Conservation (phyloP, 2,888 invertebrate species). For the Unio pictorum region DNA sequence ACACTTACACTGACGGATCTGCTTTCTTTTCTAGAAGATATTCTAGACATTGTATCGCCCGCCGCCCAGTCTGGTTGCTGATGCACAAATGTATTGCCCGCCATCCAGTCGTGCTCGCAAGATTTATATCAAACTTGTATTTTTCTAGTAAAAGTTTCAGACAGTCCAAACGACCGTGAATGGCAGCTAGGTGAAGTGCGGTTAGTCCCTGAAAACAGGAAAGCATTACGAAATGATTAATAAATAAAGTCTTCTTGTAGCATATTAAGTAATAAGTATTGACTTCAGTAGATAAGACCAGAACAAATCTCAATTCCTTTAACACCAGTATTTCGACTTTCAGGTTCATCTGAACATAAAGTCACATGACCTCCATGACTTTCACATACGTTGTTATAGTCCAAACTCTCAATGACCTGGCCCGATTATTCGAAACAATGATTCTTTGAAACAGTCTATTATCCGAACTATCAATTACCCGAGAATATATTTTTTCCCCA, state of each 20-base stretch:
- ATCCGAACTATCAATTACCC: too few species aligned
- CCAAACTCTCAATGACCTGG: too few species aligned
- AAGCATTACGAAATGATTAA: neutral
- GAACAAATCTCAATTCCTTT: too few species aligned
- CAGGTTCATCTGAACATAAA: too few species aligned
- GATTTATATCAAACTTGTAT: constrained; percentile 66
- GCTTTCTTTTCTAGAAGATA: constrained; percentile 68
- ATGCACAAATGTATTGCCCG: constrained; percentile 69
- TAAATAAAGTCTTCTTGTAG: neutral
- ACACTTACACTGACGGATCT: constrained; percentile 65
- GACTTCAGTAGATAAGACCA: too few species aligned
- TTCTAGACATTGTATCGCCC: constrained; percentile 63
- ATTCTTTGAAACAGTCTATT: too few species aligned
- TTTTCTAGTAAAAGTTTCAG: constrained; percentile 67
- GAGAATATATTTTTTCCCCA: too few species aligned
- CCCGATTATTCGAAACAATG: too few species aligned
- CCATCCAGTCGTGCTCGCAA: constrained; percentile 69
- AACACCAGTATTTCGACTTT: too few species aligned
- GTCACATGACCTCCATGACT: too few species aligned
- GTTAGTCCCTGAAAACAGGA: constrained; percentile 55
- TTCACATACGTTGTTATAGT: too few species aligned
- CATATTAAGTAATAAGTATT: neutral
- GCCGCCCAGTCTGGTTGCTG: constrained; percentile 69
- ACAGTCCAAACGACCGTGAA: constrained; percentile 69
- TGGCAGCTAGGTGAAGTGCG: constrained; percentile 69